These are phyloP conservation scores for Pogonus chalceus DNA, from an alignment of 1,140 invertebrate species.

Conservation along the genomic window DNA sequence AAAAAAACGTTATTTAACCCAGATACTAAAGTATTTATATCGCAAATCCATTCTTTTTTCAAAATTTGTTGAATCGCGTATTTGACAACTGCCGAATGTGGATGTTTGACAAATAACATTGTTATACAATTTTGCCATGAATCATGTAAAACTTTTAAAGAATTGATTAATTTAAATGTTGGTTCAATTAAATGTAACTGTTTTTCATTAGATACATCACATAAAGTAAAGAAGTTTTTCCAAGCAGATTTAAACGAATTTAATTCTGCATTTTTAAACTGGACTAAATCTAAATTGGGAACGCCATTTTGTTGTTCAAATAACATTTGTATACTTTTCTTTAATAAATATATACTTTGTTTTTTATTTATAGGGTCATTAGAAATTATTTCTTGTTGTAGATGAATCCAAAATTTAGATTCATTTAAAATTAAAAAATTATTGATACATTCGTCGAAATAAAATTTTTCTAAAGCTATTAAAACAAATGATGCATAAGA, in stretches of 20 bases:
- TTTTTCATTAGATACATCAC: slow-evolving; percentile 31
- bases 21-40: not conserved
- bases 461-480: slow-evolving; percentile 13
- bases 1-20: not conserved
- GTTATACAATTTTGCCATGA: slow-evolving; percentile 27
- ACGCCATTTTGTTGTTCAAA: slow-evolving; percentile 4
- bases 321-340: slow-evolving; percentile 14
- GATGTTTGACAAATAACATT: slow-evolving; percentile 21
- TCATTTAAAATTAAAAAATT: slow-evolving; percentile 8
- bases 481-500: slow-evolving; percentile 17
- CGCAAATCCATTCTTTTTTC: slow-evolving; percentile 8
- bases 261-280: slow-evolving; percentile 13
- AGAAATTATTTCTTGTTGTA: slow-evolving; percentile 16
- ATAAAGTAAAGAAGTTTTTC: slow-evolving; percentile 27
- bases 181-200: slow-evolving; percentile 28
- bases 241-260: slow-evolving; percentile 17
- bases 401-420: slow-evolving; percentile 19
- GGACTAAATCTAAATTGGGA: slow-evolving; percentile 9
- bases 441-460: not conserved
- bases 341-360: slow-evolving; percentile 19
- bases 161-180: slow-evolving; percentile 23
- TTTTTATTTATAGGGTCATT: slow-evolving; percentile 18
- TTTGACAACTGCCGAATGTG: slow-evolving; percentile 19
- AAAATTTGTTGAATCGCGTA: slow-evolving; percentile 16
- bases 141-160: slow-evolving; percentile 20